Evolutionary conservation across 2,113 vertebrate genomes (phyloP).

Genomic region (Chiloscyllium plagiosum): DNA sequence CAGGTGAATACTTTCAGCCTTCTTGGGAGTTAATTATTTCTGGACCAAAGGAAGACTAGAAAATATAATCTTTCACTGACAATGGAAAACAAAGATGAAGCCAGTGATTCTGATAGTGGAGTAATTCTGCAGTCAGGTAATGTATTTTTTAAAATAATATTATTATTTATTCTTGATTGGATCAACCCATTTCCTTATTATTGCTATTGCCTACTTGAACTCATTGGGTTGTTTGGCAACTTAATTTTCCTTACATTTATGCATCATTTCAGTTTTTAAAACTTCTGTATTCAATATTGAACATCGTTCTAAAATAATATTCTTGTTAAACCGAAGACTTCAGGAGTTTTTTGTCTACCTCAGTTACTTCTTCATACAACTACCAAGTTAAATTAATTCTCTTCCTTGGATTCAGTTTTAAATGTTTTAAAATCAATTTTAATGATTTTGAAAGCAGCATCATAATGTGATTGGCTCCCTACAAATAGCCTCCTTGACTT

Average conservation of each 20-base stretch:
- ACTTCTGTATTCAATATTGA: neutral
- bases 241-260: neutral
- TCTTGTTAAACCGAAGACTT: neutral
- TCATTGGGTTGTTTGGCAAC: neutral
- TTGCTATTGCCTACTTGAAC: neutral
- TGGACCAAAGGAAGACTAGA: neutral
- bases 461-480: neutral
- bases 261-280: neutral
- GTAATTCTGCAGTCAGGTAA: slow-evolving; percentile 80
- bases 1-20: neutral
- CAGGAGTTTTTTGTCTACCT: neutral
- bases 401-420: neutral
- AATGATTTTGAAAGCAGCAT: neutral
- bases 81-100: slow-evolving; percentile 75
- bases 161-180: neutral
- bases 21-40: neutral
- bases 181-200: neutral
- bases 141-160: slow-evolving; percentile 35
- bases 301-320: neutral
- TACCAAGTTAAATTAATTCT: neutral
- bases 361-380: neutral
- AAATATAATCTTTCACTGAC: neutral
- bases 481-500: neutral
- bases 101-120: slow-evolving; percentile 78
- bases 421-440: neutral